A percentile compares a stretch with the other conserved stretches of the same genome.
These are phyloP conservation scores for Lepidochitona cinerea DNA, from an alignment of 2,888 invertebrate genomes.

Conservation along the genomic window DNA sequence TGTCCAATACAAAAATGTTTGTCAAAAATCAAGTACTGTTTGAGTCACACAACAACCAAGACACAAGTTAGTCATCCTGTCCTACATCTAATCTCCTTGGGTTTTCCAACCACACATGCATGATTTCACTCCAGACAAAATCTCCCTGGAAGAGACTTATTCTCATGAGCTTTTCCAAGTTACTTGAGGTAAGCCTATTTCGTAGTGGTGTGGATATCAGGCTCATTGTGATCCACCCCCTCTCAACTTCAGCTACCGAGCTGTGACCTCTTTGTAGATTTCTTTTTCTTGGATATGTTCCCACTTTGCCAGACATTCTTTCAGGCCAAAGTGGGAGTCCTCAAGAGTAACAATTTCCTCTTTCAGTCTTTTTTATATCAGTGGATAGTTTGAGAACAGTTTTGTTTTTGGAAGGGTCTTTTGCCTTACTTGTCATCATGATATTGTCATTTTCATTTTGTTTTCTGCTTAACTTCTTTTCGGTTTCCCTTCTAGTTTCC, in stretches of 20 bases:
- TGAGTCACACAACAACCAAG: no score
- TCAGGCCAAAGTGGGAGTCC: background rate
- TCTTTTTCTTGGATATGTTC: background rate
- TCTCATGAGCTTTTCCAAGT: background rate
- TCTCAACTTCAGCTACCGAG: background rate
- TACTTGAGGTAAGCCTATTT: background rate
- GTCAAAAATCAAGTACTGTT: no score
- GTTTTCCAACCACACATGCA: background rate
- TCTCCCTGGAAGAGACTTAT: background rate
- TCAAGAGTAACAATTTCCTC: background rate
- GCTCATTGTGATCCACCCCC: background rate
- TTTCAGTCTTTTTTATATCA: background rate
- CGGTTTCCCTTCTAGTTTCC: background rate
- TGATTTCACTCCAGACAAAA: background rate
- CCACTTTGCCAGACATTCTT: background rate
- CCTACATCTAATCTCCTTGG: background rate
- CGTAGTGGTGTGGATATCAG: background rate
- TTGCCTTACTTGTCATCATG: background rate
- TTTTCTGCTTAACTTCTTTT: background rate
- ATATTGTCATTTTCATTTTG: background rate
- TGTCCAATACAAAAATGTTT: no score
- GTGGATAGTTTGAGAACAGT: background rate
- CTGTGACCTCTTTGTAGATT: background rate
- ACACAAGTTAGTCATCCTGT: no score
- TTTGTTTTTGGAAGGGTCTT: background rate